Conservation (phyloP, 2,113 vertebrate genomes). For the Bubalus kerabau region DNA sequence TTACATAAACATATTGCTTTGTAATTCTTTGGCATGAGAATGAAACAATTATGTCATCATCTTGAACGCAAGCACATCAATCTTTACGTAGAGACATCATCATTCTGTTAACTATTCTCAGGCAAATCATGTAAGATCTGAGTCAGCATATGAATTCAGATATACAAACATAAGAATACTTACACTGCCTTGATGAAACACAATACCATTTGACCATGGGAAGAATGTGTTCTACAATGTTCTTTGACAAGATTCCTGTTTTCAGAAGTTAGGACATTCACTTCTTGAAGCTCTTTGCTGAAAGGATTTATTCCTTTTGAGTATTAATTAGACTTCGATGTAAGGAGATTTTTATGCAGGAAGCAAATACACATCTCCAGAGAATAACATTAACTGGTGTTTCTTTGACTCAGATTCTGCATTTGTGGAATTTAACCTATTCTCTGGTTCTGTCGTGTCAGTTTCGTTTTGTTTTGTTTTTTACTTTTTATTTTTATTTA, state of each 20-base stretch:
- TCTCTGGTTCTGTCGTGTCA: not conserved
- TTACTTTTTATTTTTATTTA: too few relatives aligned
- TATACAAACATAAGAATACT: not conserved
- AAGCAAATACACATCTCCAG: not conserved
- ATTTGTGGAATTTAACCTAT: not conserved
- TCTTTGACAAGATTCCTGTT: conserved; percentile 3
- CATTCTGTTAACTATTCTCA: not conserved
- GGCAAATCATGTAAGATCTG: not conserved
- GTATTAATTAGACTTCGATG: not conserved
- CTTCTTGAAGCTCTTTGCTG: not conserved
- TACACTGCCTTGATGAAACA: not conserved
- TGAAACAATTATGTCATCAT: conserved; percentile 12
- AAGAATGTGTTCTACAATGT: not conserved
- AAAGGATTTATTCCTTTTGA: not conserved
- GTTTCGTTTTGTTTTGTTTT: not conserved
- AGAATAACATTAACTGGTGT: not conserved
- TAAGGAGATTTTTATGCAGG: not conserved
- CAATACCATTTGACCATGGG: not conserved
- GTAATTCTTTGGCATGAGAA: not conserved
- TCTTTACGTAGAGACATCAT: not conserved
- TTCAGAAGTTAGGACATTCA: not conserved
- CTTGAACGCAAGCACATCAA: not conserved
- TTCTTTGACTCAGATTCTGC: not conserved
- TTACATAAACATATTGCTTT: conserved; percentile 16
- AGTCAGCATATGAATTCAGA: not conserved